Conservation (phyloP, 2,113 vertebrate species). For the Peromyscus californicus region DNA sequence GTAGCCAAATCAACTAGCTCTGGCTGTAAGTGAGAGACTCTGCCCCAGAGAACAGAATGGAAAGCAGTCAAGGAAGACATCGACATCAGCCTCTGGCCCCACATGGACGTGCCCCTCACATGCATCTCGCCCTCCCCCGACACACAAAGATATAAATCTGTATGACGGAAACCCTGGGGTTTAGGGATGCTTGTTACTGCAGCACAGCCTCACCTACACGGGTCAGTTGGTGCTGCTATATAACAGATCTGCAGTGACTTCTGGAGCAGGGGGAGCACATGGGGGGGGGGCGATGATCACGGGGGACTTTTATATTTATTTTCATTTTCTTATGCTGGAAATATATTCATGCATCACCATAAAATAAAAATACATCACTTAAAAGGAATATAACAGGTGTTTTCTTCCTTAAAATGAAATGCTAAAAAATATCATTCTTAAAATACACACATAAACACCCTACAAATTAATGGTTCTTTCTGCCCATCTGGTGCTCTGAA, state of each 20-base stretch:
- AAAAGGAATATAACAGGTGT: conserved; percentile 69
- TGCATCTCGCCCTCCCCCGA: neutral
- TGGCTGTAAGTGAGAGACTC: neutral
- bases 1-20: neutral
- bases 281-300: neutral
- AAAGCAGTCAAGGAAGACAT: neutral
- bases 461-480: conserved; percentile 67
- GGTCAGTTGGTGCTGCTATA: neutral
- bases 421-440: conserved; percentile 72
- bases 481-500: conserved; percentile 58
- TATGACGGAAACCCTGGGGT: neutral
- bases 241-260: neutral
- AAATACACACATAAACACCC: conserved; percentile 75
- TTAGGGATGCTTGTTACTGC: conserved; percentile 12
- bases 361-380: conserved; percentile 66
- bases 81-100: neutral
- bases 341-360: conserved; percentile 38
- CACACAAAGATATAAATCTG: neutral
- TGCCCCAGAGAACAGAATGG: neutral
- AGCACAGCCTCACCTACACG: neutral
- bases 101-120: rapidly evolving
- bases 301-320: conserved; percentile 41
- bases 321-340: conserved; percentile 61
- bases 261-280: neutral
- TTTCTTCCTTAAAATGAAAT: conserved; percentile 75